Percentiles rank a stretch among this genome's conserved stretches.
Evolutionary conservation across 2,113 vertebrate genomes (phyloP).

Genomic region (Butorides virescens): DNA sequence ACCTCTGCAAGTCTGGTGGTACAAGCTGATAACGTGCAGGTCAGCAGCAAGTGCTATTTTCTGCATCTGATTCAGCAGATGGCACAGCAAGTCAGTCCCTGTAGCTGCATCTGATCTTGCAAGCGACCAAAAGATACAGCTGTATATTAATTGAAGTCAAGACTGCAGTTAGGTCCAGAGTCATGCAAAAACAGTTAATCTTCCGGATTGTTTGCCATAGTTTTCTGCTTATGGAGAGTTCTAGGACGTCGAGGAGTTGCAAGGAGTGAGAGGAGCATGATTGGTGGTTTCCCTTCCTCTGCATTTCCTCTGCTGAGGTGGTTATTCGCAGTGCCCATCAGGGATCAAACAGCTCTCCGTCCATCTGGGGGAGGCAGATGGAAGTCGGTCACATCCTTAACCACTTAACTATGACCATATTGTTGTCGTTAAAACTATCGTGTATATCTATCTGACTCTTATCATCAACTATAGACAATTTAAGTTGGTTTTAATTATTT

Average conservation of each 20-base stretch:
- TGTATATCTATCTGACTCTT: not conserved
- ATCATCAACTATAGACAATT: not conserved
- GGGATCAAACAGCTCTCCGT: not conserved
- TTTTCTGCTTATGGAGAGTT: not conserved
- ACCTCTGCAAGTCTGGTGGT: not conserved
- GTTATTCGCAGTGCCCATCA: accelerated
- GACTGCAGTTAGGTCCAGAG: not conserved
- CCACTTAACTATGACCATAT: not conserved
- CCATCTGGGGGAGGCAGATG: not conserved
- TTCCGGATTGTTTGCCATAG: not conserved
- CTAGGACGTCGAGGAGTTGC: accelerated
- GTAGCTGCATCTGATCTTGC: not conserved
- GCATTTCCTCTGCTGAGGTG: not conserved
- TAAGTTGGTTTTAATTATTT: not conserved
- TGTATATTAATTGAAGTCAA: not conserved
- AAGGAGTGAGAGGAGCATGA: not conserved
- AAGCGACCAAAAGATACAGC: not conserved
- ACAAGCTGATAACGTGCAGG: too few species aligned
- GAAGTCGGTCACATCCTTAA: not conserved
- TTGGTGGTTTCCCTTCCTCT: not conserved
- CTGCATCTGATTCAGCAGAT: not conserved
- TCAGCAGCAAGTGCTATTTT: not conserved
- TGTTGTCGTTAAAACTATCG: not conserved
- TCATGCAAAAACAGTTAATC: not conserved
- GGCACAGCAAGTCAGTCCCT: not conserved